A percentile compares a stretch with the other conserved stretches of the same genome.
These are phyloP conservation scores for Drosophila eohydei DNA, from an alignment of 2,888 invertebrate species.

Conservation along the genomic window DNA sequence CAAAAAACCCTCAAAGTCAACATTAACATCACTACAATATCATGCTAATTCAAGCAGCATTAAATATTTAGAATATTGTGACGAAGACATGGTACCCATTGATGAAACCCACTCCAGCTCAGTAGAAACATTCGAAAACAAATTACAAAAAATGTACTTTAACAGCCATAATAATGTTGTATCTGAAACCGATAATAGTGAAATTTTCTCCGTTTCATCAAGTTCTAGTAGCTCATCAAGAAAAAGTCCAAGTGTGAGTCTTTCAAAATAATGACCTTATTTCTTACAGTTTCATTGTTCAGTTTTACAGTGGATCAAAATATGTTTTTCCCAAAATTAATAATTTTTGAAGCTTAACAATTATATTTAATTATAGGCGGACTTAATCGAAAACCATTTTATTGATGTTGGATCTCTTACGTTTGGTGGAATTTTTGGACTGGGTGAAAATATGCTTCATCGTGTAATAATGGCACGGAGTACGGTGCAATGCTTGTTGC, in stretches of 20 bases:
- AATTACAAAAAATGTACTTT: neutral
- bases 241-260: neutral
- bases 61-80: neutral
- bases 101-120: neutral
- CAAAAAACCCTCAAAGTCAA: neutral
- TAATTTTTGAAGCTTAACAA: neutral
- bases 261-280: neutral
- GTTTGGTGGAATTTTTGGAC: slow-evolving; percentile 86
- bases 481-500: slow-evolving; percentile 88
- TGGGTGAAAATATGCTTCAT: slow-evolving; percentile 89
- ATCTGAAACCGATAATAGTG: neutral
- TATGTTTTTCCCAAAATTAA: neutral
- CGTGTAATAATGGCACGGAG: slow-evolving; percentile 89
- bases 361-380: slow-evolving; percentile 11
- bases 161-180: too few species aligned
- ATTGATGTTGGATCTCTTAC: slow-evolving; percentile 83
- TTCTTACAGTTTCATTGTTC: neutral
- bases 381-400: slow-evolving; percentile 75
- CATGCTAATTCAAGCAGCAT: neutral
- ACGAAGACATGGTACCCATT: slow-evolving; percentile 1
- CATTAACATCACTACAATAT: neutral
- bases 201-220: neutral
- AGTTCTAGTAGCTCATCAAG: neutral
- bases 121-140: neutral
- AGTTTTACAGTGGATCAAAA: too few species aligned